Evolutionary conservation across 1,140 invertebrate genomes (phyloP).

Genomic region (Diachasmimorpha longicaudata): DNA sequence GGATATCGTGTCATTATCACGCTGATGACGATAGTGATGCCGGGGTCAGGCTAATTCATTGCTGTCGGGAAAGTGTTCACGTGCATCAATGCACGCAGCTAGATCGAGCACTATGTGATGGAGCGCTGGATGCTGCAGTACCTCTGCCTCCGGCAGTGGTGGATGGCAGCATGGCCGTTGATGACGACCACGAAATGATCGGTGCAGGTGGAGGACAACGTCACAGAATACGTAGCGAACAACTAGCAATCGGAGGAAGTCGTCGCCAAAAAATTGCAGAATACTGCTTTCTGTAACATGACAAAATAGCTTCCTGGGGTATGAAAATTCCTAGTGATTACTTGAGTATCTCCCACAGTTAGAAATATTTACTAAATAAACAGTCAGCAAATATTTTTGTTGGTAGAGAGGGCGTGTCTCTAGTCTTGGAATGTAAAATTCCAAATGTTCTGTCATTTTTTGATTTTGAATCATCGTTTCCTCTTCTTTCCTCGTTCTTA

Average conservation of each 20-base stretch:
- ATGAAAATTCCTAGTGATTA: too few relatives aligned
- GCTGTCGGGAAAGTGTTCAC: slow-evolving; percentile 74
- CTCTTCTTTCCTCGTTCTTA: too few relatives aligned
- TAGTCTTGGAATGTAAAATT: too few relatives aligned
- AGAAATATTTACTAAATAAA: too few relatives aligned
- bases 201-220: slow-evolving; percentile 84
- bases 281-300: slow-evolving; percentile 75
- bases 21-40: slow-evolving; percentile 53
- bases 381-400: too few relatives aligned
- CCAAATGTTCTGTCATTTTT: too few relatives aligned
- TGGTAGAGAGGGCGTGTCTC: too few relatives aligned
- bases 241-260: slow-evolving; percentile 87
- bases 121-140: slow-evolving; percentile 86
- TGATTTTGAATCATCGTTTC: too few relatives aligned
- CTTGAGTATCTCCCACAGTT: too few relatives aligned
- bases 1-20: slow-evolving; percentile 42
- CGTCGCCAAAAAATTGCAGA: slow-evolving; percentile 90
- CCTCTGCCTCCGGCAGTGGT: slow-evolving; percentile 83
- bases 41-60: slow-evolving; percentile 76
- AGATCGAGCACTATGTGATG: slow-evolving; percentile 84
- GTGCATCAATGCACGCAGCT: slow-evolving; percentile 80
- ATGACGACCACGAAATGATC: slow-evolving; percentile 79
- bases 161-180: slow-evolving; percentile 87
- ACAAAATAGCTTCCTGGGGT: not conserved
- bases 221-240: slow-evolving; percentile 94